A percentile compares a stretch with the other conserved stretches of the same genome.
These are phyloP conservation scores for Neelides folsomi DNA, from an alignment of 2,888 invertebrate species.

Conservation along the genomic window DNA sequence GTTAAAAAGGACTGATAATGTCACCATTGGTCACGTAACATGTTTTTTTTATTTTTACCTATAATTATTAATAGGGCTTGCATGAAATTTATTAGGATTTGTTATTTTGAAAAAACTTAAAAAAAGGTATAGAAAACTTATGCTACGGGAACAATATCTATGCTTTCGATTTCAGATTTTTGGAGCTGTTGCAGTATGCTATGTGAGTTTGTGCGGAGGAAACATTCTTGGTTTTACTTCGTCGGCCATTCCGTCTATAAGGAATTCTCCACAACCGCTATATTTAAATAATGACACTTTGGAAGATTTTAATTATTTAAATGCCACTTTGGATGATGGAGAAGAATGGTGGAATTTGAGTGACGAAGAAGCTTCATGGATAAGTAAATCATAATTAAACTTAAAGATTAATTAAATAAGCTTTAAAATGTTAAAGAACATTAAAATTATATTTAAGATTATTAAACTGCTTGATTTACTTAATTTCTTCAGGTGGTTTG, in stretches of 20 bases:
- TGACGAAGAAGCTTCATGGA: conserved; percentile 21
- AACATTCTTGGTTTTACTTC: conserved; percentile 25
- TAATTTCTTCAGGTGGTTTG: conserved; percentile 17
- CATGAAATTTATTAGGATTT: no score
- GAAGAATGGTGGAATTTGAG: conserved; percentile 11
- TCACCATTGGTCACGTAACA: no score
- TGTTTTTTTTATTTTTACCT: no score
- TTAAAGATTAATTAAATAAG: not conserved
- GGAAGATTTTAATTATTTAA: not conserved
- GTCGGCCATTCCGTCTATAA: conserved; percentile 25
- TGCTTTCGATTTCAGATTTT: conserved; percentile 11
- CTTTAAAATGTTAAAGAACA: not conserved
- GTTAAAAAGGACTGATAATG: no score
- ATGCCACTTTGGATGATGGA: not conserved
- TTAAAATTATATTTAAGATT: not conserved
- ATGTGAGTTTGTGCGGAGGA: conserved; percentile 26
- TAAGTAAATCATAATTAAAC: conserved; percentile 11
- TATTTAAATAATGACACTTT: not conserved
- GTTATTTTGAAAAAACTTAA: no score
- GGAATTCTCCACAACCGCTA: not conserved
- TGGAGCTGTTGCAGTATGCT: conserved; percentile 22
- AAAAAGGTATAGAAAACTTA: no score
- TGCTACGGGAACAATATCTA: no score
- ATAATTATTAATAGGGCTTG: no score
- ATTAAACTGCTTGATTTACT: not conserved